Evolutionary conservation across 2,888 invertebrate genomes (phyloP).

Genomic region (Hirudinaria manillensis): DNA sequence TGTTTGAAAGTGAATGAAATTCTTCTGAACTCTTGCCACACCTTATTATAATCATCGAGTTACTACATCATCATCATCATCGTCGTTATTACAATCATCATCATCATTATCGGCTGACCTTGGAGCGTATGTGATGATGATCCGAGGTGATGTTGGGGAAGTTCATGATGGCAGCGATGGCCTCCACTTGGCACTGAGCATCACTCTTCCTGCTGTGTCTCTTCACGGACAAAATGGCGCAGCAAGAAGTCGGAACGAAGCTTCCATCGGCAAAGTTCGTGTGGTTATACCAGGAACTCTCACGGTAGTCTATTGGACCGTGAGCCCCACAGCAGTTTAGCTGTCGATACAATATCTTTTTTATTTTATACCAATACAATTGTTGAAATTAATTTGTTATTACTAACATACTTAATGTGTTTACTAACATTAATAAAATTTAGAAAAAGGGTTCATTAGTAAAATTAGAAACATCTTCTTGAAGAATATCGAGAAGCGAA

Average conservation of each 20-base stretch:
- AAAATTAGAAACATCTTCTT: too few relatives aligned
- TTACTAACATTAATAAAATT: background rate
- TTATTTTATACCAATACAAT: background rate
- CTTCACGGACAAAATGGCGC: slow-evolving; percentile 18
- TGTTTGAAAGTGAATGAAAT: too few relatives aligned
- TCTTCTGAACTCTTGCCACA: too few relatives aligned
- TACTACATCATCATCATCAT: background rate
- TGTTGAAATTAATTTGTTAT: background rate
- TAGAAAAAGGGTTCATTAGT: too few relatives aligned
- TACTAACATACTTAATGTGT: background rate
- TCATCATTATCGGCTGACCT: slow-evolving; percentile 17
- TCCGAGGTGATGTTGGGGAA: slow-evolving; percentile 17
- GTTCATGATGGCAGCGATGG: slow-evolving; percentile 5
- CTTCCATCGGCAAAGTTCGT: slow-evolving; percentile 24
- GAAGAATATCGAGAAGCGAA: background rate
- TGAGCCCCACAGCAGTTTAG: slow-evolving; percentile 28
- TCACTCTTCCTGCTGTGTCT: slow-evolving; percentile 14
- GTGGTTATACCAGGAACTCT: slow-evolving; percentile 31
- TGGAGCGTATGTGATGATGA: slow-evolving; percentile 4
- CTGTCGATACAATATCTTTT: slow-evolving; percentile 2
- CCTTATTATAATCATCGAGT: too few relatives aligned
- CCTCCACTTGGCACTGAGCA: slow-evolving; percentile 29
- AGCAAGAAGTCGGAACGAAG: slow-evolving; percentile 33
- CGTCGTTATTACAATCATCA: background rate
- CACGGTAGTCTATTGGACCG: slow-evolving; percentile 29